phyloP scores from a whole-genome alignment of 2,888 invertebrate genomes.

The Julus scandinavius region DNA sequence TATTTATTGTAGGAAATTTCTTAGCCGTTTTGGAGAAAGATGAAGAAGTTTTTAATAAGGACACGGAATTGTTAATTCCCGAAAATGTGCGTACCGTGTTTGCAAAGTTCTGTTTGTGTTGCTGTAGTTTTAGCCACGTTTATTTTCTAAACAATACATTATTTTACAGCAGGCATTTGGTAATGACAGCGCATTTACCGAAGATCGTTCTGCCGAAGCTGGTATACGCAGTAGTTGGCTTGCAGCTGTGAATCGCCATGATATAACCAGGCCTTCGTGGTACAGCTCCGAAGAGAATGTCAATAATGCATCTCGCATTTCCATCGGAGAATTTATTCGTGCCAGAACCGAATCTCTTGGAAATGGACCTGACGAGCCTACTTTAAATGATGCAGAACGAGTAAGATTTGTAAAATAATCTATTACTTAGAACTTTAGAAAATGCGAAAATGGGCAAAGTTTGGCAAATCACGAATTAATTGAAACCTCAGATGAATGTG shows the following conservation, averaged over 20 bases:
- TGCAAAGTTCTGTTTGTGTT: too few relatives aligned
- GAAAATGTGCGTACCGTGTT: not conserved
- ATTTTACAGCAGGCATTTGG: not conserved
- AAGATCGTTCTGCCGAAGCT: not conserved
- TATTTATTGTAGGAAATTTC: not conserved
- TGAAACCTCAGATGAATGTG: too few relatives aligned
- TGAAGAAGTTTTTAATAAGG: not conserved
- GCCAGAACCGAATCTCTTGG: not conserved
- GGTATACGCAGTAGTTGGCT: constrained; percentile 1
- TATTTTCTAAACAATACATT: not conserved
- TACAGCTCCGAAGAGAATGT: not conserved
- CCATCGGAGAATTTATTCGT: constrained; percentile 44
- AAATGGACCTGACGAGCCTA: not conserved
- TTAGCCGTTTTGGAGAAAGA: not conserved
- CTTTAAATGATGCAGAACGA: not conserved
- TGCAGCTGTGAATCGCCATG: constrained; percentile 6
- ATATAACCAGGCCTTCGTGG: constrained; percentile 47
- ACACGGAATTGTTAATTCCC: not conserved
- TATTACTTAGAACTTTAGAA: too few relatives aligned
- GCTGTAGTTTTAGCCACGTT: too few relatives aligned
- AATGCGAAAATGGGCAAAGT: too few relatives aligned
- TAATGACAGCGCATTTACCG: not conserved
- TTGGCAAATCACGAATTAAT: too few relatives aligned
- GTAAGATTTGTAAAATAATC: not conserved
- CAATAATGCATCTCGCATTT: constrained; percentile 13